Evolutionary conservation across 1,140 invertebrate species (phyloP), one percentile per base, ranked within the genome.

Genomic region (Pseudomyrmex sp.): DNA sequence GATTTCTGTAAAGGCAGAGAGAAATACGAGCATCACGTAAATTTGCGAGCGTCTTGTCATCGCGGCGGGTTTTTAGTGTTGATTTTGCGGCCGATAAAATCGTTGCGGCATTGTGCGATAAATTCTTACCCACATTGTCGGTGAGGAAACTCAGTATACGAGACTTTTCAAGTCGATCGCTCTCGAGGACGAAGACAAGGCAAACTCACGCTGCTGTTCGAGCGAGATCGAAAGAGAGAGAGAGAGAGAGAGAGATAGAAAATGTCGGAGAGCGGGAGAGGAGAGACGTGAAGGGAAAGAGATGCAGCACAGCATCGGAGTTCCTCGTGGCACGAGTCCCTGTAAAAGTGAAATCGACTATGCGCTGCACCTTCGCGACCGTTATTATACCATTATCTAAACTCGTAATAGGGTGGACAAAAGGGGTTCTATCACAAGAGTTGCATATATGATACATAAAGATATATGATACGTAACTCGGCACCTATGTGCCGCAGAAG

Each of bases 261-360:
- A 13, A 9, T 35, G 35, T 35, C 23, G 46, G 59, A 56, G 59
- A 46, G 63, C n/a, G 46, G 15, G 13, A 52, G 35, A 35, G 58
- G 50, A 18, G 66, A 52, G 20, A 46, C 15, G 48, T 1, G 10
- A 50, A 54, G 54, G 74, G 73, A 74, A 62, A 77, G 85, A 82
- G 87, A 83, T 88, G 62, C 83, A 87, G 75, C 72, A 35, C 35
- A 10, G 52, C 66, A 23, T 35, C 23, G 15, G 62, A 35, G 35
- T 35, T 59, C 61, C 72, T 18, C 7, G 1, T 26, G 58, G 18
- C 26, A 18, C 23, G 5, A 79, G 68, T 63, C 80, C 76, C 69
- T 84, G 52, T 85, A 84, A 92, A 92, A 92, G 91, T 91, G 91
- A 92, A 92, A 92, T 92, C 91, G 91, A 86, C 82, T 76, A 83